Evolutionary conservation across 2,888 invertebrate genomes (phyloP).

Genomic region (Phanerotoma sp.): DNA sequence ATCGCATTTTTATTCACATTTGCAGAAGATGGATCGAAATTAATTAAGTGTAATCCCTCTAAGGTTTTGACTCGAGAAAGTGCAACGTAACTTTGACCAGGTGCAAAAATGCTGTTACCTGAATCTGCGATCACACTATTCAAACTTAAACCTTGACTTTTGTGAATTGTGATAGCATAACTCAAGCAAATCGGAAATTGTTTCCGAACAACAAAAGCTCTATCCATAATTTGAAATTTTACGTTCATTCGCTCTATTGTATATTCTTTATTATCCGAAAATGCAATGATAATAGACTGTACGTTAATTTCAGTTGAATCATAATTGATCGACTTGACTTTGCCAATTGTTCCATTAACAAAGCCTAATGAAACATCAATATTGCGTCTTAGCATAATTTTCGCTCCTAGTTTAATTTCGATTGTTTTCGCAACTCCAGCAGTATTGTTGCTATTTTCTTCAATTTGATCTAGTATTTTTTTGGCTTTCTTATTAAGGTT

Average conservation of each 20-base stretch:
- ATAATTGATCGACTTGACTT: constrained; percentile 25
- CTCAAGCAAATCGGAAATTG: constrained; percentile 5
- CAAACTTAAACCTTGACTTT: constrained; percentile 6
- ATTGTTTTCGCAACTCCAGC: constrained; percentile 37
- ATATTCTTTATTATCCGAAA: not conserved
- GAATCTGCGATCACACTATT: not conserved
- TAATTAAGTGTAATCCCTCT: not conserved
- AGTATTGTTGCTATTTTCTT: constrained; percentile 33
- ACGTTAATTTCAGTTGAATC: constrained; percentile 16
- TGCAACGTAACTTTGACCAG: not conserved
- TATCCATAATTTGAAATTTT: constrained; percentile 7
- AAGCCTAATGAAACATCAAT: constrained; percentile 39
- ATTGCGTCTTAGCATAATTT: constrained; percentile 39
- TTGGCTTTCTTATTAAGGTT: constrained; percentile 28
- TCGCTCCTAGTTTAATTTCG: constrained; percentile 30
- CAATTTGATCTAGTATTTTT: constrained; percentile 27
- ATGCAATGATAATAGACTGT: constrained; percentile 8
- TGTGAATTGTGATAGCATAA: constrained; percentile 9
- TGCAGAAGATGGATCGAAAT: not conserved
- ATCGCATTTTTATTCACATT: not conserved
- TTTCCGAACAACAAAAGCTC: not conserved
- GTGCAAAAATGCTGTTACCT: constrained; percentile 1
- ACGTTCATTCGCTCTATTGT: constrained; percentile 4
- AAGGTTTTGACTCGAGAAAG: not conserved
- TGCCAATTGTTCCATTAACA: constrained; percentile 39